These are phyloP conservation scores for Agrochola lychnidis DNA, from an alignment of 2,888 invertebrate species.

Conservation along the genomic window DNA sequence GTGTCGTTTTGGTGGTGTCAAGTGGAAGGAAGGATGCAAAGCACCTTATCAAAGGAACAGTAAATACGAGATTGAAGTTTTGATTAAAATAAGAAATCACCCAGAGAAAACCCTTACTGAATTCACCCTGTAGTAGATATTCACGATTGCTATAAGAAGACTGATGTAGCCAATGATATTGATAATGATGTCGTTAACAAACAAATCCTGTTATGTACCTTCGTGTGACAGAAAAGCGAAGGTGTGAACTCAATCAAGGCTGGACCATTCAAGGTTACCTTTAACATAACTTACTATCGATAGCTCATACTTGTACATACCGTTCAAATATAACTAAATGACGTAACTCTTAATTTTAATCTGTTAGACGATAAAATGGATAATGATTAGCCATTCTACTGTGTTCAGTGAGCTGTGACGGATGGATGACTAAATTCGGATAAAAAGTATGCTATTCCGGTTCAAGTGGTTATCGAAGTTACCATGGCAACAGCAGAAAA, in stretches of 20 bases:
- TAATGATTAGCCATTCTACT: constrained; percentile 60
- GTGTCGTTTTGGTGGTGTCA: no score
- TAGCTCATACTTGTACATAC: constrained; percentile 1
- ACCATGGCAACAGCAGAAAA: constrained; percentile 27
- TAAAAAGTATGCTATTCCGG: constrained; percentile 18
- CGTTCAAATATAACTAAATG: constrained; percentile 53
- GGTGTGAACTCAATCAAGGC: constrained; percentile 33
- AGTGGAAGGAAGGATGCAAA: no score
- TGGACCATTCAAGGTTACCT: constrained; percentile 34
- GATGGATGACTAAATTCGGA: constrained; percentile 33
- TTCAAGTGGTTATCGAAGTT: constrained; percentile 3
- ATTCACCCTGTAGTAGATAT: neutral
- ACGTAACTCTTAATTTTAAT: constrained; percentile 77
- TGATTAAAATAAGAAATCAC: neutral
- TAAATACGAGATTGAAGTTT: neutral
- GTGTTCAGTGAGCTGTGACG: constrained; percentile 62
- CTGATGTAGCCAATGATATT: no score
- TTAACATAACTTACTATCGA: constrained; percentile 6
- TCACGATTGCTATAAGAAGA: neutral
- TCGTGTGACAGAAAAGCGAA: constrained; percentile 29
- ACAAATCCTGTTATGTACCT: neutral
- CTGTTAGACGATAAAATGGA: constrained; percentile 53
- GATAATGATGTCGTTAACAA: neutral
- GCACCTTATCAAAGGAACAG: neutral
- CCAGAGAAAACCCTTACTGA: neutral